phyloP scores from a whole-genome alignment of 2,888 invertebrate species.

The Chymomyza fuscimana region DNA sequence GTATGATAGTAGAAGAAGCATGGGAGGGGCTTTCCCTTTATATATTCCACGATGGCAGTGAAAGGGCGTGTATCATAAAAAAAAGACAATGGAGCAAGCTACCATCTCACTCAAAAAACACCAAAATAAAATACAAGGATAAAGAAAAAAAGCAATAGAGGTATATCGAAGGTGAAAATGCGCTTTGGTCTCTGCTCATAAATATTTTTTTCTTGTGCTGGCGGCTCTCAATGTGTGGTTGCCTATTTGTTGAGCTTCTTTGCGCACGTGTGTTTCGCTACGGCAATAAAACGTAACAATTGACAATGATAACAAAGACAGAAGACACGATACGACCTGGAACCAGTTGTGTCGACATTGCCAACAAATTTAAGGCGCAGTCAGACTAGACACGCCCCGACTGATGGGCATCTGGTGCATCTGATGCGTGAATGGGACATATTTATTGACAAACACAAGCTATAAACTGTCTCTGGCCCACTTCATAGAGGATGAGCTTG shows the following conservation, averaged over 20 bases:
- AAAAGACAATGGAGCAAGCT: background rate
- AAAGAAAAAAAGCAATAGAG: background rate
- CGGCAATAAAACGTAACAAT: constrained; percentile 65
- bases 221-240: background rate
- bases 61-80: constrained; percentile 58
- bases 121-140: constrained; percentile 2
- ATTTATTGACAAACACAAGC: constrained; percentile 65
- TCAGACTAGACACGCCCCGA: constrained; percentile 36
- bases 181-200: constrained; percentile 74
- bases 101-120: background rate
- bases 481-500: background rate
- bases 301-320: constrained; percentile 46
- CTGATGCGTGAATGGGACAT: constrained; percentile 47
- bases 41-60: constrained; percentile 46
- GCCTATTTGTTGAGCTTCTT: background rate
- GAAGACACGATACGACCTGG: background rate
- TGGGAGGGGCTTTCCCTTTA: constrained; percentile 15
- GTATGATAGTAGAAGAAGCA: background rate
- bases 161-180: constrained; percentile 72
- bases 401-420: background rate
- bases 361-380: constrained; percentile 44
- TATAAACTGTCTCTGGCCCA: constrained; percentile 48
- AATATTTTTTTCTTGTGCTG: constrained; percentile 50
- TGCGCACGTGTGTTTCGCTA: constrained; percentile 34
- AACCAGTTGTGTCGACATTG: constrained; percentile 25